These are phyloP conservation scores for Acronicta leporina DNA, from an alignment of 2,888 invertebrate species.

Conservation along the genomic window DNA sequence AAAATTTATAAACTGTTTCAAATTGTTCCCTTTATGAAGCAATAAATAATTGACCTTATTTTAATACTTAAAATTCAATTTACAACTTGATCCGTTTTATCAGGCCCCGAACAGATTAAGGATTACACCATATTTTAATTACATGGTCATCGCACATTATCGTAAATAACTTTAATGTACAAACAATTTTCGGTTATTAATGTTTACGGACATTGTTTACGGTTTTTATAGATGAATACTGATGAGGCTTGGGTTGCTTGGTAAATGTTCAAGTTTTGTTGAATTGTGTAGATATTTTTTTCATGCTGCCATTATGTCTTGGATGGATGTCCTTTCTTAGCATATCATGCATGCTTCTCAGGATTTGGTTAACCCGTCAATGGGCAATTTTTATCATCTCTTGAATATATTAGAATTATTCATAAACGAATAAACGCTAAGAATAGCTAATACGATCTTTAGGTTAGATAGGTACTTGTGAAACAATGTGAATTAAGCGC, in stretches of 20 bases:
- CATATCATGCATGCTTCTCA: no score
- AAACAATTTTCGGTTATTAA: constrained; percentile 47
- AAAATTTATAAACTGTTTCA: neutral
- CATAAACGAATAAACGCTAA: no score
- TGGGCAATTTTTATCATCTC: no score
- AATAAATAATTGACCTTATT: constrained; percentile 29
- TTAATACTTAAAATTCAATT: constrained; percentile 34
- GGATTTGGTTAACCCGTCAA: no score
- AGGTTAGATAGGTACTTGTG: no score
- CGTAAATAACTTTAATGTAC: constrained; percentile 47
- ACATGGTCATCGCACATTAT: constrained; percentile 44
- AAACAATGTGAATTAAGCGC: no score
- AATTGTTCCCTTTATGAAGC: constrained; percentile 16
- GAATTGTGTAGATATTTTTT: neutral
- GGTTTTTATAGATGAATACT: constrained; percentile 33
- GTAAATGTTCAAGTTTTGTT: neutral
- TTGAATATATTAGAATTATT: no score
- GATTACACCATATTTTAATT: constrained; percentile 51
- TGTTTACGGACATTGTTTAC: constrained; percentile 46
- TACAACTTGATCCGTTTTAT: constrained; percentile 47
- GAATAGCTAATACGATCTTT: no score
- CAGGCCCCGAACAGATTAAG: constrained; percentile 43
- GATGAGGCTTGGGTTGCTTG: constrained; percentile 6
- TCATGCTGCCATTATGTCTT: neutral
- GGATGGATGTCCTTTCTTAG: no score